These are phyloP conservation scores for Amphipoea lucens DNA, from an alignment of 2,888 invertebrate genomes.

Conservation along the genomic window DNA sequence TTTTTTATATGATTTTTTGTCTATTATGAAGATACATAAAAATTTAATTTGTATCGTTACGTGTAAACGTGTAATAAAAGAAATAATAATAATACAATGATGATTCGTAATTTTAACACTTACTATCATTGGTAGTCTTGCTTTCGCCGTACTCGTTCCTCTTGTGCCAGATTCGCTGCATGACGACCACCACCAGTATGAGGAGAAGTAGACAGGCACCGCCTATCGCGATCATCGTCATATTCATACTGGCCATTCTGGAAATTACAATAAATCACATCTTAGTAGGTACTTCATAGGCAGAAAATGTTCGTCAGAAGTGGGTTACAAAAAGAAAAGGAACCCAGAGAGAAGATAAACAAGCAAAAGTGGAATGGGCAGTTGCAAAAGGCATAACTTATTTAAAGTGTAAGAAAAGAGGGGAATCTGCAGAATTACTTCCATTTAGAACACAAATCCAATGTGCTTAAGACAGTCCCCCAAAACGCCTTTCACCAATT, in stretches of 20 bases:
- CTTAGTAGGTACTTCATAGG: background rate
- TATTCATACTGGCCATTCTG: constrained; percentile 82
- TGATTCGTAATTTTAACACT: constrained; percentile 18
- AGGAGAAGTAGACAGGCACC: constrained; percentile 75
- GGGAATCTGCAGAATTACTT: background rate
- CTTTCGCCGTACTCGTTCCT: constrained; percentile 65
- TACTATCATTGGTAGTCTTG: constrained; percentile 64
- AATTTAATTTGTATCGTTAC: background rate
- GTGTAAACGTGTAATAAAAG: background rate
- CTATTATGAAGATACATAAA: background rate
- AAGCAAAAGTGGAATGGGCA: background rate
- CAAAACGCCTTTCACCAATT: no score
- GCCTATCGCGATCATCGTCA: constrained; percentile 78
- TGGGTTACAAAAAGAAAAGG: background rate
- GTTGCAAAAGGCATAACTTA: background rate
- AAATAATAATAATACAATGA: background rate
- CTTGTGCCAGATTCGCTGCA: constrained; percentile 77
- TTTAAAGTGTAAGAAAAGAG: background rate
- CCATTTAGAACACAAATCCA: background rate
- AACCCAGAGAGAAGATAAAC: background rate
- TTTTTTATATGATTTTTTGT: background rate
- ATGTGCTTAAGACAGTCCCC: no score
- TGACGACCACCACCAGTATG: constrained; percentile 72
- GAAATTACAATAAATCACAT: constrained; percentile 41
- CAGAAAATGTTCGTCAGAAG: background rate